Conservation (phyloP, 2,797 vertebrate species). For the Poeciliopsis gracilis region DNA sequence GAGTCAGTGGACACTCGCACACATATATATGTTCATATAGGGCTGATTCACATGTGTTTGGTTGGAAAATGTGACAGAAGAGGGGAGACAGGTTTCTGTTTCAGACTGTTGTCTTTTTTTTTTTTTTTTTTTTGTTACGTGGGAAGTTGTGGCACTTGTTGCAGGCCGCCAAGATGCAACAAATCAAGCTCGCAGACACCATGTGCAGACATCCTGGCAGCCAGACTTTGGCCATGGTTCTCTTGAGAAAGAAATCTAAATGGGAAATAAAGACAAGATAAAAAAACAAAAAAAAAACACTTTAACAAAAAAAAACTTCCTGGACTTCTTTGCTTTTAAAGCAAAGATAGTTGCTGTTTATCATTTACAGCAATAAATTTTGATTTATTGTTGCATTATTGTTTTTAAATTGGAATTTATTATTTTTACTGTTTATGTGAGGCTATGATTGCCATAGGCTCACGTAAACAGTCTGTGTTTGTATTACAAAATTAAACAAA, state of each 20-base stretch:
- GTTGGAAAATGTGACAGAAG: constrained; percentile 61
- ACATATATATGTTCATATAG: constrained; percentile 2
- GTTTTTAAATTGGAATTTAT: too few relatives aligned
- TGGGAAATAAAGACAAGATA: too few relatives aligned
- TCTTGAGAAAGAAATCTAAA: too few relatives aligned
- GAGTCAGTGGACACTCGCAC: constrained; percentile 49
- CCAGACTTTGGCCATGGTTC: background rate
- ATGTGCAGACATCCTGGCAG: background rate
- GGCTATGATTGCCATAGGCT: too few relatives aligned
- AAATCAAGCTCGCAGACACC: background rate
- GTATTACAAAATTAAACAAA: too few relatives aligned
- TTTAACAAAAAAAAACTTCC: background rate
- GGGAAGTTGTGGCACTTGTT: background rate
- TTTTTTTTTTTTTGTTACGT: background rate
- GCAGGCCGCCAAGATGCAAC: background rate
- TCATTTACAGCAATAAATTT: too few relatives aligned
- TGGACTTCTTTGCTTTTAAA: background rate
- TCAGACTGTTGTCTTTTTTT: constrained; percentile 15
- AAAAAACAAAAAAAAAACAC: too few relatives aligned
- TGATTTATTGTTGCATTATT: too few relatives aligned
- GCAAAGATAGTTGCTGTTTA: background rate
- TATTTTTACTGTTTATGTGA: too few relatives aligned
- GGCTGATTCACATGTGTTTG: constrained; percentile 26
- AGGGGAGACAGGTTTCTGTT: constrained; percentile 43
- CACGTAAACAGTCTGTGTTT: too few relatives aligned